Evolutionary conservation across 2,888 invertebrate species (phyloP), one percentile per base, ranked within the genome.

Genomic region (Eristalinus aeneus): DNA sequence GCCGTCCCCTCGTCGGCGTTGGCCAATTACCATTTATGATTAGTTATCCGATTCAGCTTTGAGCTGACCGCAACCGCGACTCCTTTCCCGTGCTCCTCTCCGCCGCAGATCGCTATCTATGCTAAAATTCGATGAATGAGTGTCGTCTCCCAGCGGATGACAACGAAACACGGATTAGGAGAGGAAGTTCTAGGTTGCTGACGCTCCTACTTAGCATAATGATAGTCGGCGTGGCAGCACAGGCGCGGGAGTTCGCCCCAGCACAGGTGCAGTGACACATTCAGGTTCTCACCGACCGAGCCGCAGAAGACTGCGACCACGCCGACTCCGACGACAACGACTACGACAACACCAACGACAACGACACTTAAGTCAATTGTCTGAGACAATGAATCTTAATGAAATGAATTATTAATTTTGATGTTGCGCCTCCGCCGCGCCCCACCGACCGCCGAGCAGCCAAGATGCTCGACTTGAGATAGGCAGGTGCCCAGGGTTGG

Each of bases 341-440:
- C 32, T 8, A 64, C 36, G 54, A 54, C 75, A 63, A 75, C 73
- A 27, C 83, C 65, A 69, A 77, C 69, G 73, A 81, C 86, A 68
- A 81, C 69, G 82, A 87, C 88, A 82, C 79, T 85, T 71, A 68
- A 88, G 68, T 69, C 85, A 71, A 56, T 77, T 56, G 74, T 68
- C 81, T 74, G 81, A 77, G 81, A 78, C 81, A 86, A 86, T 86
- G 86, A 86, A 86, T 86, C 71, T 86, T 86, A 86, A 86, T 81
- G 64, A 86, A 81, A 86, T 86, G 86, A 86, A 86, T 86, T 86
- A 86, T 77, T 86, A 81, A 86, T 81, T 81, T 77, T 77, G 64
- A 74, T 86, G 81, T 86, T 77, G 77, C 71, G 77, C 54, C 77
- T 86, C 71, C 73, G 80, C 68, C 60, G 60, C 27, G 27, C 27